These are phyloP conservation scores for Strigamia maritima DNA, from an alignment of 2,888 invertebrate genomes.

Conservation along the genomic window DNA sequence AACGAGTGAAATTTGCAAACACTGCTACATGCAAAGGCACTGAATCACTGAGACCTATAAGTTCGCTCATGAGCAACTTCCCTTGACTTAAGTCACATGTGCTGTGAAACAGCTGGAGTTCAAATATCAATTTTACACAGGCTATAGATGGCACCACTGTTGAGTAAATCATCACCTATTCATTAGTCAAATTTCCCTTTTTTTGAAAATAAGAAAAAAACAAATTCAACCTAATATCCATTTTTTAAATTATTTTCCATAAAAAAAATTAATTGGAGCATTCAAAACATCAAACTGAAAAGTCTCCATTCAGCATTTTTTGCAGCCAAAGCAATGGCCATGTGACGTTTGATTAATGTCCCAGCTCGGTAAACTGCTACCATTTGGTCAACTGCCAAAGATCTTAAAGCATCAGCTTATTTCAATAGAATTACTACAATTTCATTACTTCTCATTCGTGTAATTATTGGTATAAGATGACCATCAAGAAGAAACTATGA, in stretches of 20 bases:
- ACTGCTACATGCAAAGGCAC: constrained; percentile 6
- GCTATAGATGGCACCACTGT: constrained; percentile 25
- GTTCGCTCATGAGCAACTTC: constrained; percentile 3
- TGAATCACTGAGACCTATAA: constrained; percentile 25
- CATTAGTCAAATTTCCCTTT: neutral
- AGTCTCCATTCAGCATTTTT: too few species aligned
- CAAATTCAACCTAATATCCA: neutral
- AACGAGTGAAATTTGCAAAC: neutral
- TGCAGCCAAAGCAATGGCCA: too few species aligned
- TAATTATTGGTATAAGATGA: too few species aligned
- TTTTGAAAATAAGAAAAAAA: neutral
- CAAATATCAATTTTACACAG: constrained; percentile 18
- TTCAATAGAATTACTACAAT: too few species aligned
- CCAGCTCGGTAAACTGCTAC: neutral
- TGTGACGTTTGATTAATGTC: neutral
- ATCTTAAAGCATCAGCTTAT: too few species aligned
- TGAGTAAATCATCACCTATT: constrained; percentile 29
- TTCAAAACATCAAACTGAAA: neutral
- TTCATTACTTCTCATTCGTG: too few species aligned
- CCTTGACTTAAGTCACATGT: constrained; percentile 24
- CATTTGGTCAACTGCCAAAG: neutral
- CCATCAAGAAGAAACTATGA: too few species aligned
- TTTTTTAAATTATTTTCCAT: neutral
- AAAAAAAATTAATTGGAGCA: neutral
- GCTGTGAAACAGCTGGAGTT: constrained; percentile 28